These are phyloP conservation scores for Buathra laborator DNA, from an alignment of 2,888 invertebrate species.

Conservation along the genomic window DNA sequence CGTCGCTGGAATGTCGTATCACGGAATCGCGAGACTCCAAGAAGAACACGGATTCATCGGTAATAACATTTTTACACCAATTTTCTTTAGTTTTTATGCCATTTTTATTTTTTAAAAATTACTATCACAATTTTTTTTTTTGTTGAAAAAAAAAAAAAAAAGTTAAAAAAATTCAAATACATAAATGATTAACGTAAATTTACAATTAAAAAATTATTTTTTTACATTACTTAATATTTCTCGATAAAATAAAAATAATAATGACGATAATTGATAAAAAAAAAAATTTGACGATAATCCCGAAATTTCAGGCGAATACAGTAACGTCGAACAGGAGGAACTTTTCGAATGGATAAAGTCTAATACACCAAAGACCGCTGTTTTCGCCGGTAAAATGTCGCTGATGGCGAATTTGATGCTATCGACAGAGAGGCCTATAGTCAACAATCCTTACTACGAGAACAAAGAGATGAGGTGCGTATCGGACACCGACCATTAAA, in stretches of 20 bases:
- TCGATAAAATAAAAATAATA: not conserved
- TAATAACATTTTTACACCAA: constrained; percentile 64
- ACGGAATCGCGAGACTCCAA: constrained; percentile 86
- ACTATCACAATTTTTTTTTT: too few species aligned
- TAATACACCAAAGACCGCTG: constrained; percentile 88
- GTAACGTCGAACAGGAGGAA: constrained; percentile 90
- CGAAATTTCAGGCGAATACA: constrained; percentile 88
- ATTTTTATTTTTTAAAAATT: not conserved
- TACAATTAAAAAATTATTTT: too few species aligned
- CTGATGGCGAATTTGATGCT: constrained; percentile 93
- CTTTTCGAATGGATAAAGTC: constrained; percentile 91
- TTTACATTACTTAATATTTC: too few species aligned
- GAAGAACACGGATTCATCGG: constrained; percentile 86
- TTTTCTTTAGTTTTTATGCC: not conserved
- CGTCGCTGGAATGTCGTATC: constrained; percentile 86
- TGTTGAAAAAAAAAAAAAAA: too few species aligned
- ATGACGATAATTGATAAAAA: constrained; percentile 1
- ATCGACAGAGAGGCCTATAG: constrained; percentile 91
- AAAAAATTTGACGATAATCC: constrained; percentile 18
- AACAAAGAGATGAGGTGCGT: constrained; percentile 90
- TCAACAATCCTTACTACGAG: constrained; percentile 96
- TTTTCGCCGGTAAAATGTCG: constrained; percentile 95
- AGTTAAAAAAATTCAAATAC: too few species aligned
- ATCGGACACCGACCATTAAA: constrained; percentile 33
- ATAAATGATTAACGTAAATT: not conserved